These are phyloP conservation scores for Isoperla grammatica DNA, from an alignment of 2,888 invertebrate genomes.

Conservation along the genomic window DNA sequence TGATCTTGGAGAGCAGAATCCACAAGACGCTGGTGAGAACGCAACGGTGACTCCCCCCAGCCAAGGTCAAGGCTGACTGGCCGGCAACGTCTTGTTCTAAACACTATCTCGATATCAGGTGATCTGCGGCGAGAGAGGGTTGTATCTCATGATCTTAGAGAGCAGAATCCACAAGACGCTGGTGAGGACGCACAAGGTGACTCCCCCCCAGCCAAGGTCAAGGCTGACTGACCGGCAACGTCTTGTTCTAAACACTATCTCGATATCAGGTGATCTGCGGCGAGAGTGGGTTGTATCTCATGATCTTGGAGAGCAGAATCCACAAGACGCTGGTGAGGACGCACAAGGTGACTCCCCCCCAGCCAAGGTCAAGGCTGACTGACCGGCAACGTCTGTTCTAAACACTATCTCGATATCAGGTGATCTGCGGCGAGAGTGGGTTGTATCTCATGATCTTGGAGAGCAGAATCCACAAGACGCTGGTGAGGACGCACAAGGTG, in stretches of 20 bases:
- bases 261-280: constrained; percentile 23
- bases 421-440: constrained; percentile 49
- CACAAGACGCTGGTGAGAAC: constrained; percentile 77
- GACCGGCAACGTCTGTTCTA: background rate
- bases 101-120: constrained; percentile 8
- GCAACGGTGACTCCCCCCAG: constrained; percentile 81
- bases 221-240: too few relatives aligned
- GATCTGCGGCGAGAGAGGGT: constrained; percentile 51
- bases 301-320: constrained; percentile 84
- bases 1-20: constrained; percentile 84
- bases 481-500: constrained; percentile 73
- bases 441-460: constrained; percentile 89
- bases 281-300: constrained; percentile 75
- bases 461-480: constrained; percentile 78
- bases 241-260: background rate
- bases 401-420: constrained; percentile 6
- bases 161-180: constrained; percentile 81
- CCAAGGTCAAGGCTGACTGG: constrained; percentile 76
- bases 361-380: constrained; percentile 67
- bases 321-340: constrained; percentile 77
- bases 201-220: constrained; percentile 82
- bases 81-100: too few relatives aligned
- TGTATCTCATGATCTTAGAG: constrained; percentile 86
- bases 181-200: constrained; percentile 74
- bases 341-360: constrained; percentile 81